These are phyloP conservation scores for Bradysia coprophila DNA, from an alignment of 1,140 invertebrate species.

Conservation along the genomic window DNA sequence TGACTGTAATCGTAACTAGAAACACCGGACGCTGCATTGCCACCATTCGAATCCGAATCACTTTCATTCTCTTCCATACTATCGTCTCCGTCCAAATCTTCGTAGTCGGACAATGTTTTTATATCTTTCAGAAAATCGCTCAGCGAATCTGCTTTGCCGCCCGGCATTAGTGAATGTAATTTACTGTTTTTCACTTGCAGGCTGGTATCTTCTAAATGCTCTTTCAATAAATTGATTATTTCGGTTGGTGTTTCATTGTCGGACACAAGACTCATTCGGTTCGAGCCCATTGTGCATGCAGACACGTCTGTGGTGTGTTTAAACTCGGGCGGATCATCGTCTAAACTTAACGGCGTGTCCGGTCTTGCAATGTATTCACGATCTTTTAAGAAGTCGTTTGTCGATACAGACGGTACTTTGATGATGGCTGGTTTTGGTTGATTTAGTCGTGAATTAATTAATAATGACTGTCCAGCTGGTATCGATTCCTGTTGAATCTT, in stretches of 20 bases:
- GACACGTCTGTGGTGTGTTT: constrained; percentile 16
- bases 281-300: constrained; percentile 21
- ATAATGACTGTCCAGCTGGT: constrained; percentile 15
- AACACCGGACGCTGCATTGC: constrained; percentile 10
- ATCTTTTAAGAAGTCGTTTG: constrained; percentile 1
- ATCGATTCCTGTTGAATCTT: constrained; percentile 7
- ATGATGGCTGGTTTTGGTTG: constrained; percentile 5
- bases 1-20: constrained; percentile 8
- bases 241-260: background rate
- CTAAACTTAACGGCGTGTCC: constrained; percentile 12
- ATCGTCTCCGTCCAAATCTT: constrained; percentile 1
- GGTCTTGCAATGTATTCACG: constrained; percentile 6
- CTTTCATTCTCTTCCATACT: constrained; percentile 3
- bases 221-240: constrained; percentile 9
- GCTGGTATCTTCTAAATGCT: constrained; percentile 16
- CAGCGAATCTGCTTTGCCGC: background rate
- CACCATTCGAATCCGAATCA: constrained; percentile 11
- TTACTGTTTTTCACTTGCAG: background rate
- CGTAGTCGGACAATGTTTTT: constrained; percentile 1
- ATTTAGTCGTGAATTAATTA: constrained; percentile 12
- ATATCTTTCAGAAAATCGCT: constrained; percentile 3
- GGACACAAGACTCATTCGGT: constrained; percentile 8
- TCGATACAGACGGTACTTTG: background rate
- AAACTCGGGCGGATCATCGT: constrained; percentile 9
- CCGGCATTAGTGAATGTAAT: background rate